A percentile compares a stretch with the other conserved stretches of the same genome.
Conservation (phyloP, 2,113 vertebrate species). For the Lontra canadensis region DNA sequence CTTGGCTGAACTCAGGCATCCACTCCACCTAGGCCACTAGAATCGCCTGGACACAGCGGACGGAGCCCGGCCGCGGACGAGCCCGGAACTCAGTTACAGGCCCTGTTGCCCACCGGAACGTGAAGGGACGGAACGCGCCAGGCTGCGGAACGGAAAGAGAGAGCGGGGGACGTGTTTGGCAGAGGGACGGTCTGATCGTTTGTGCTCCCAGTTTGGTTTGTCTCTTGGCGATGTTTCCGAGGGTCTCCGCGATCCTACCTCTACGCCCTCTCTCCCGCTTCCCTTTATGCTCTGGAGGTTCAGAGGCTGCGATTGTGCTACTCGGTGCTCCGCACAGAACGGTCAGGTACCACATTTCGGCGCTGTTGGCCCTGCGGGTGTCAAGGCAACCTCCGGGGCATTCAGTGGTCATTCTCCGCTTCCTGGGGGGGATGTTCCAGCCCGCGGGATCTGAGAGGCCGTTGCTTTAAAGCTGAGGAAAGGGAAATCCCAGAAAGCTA, state of each 20-base stretch:
- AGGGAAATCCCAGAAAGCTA: background rate
- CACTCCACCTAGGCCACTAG: rapidly evolving
- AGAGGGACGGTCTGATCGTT: rapidly evolving
- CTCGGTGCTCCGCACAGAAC: background rate
- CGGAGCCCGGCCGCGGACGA: background rate
- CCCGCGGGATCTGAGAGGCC: background rate
- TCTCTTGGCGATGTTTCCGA: background rate
- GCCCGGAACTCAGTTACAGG: background rate
- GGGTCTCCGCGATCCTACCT: background rate
- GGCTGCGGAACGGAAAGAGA: background rate
- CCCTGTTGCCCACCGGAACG: background rate
- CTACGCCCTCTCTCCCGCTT: background rate
- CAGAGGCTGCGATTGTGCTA: background rate
- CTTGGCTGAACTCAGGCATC: rapidly evolving
- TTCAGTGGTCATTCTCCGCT: rapidly evolving
- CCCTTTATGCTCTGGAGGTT: background rate
- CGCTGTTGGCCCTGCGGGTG: background rate
- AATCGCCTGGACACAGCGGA: rapidly evolving
- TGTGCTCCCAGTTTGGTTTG: rapidly evolving
- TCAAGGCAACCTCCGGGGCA: rapidly evolving
- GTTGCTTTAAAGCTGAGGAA: background rate
- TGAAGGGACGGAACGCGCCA: rapidly evolving
- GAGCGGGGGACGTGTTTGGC: background rate
- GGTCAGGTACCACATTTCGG: slow-evolving; percentile 30
- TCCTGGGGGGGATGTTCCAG: background rate